phyloP scores from a whole-genome alignment of 2,888 invertebrate genomes.

The Orchestes rusci region DNA sequence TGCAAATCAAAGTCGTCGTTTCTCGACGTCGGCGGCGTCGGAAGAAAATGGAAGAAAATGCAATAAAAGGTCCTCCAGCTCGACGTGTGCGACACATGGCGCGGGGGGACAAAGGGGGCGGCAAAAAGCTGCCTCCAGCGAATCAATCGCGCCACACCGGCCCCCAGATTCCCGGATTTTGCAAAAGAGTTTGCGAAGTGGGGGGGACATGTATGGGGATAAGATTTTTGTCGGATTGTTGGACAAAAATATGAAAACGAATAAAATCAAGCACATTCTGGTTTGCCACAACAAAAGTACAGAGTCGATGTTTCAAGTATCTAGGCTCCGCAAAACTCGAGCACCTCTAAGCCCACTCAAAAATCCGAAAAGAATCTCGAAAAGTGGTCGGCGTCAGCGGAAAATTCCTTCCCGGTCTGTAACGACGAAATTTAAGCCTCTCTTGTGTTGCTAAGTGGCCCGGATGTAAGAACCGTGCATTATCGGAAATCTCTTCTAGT shows the following conservation, averaged over 20 bases:
- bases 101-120: slow-evolving; percentile 7
- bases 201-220: too few relatives aligned
- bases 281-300: slow-evolving; percentile 3
- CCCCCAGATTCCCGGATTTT: slow-evolving; percentile 22
- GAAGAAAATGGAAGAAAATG: slow-evolving; percentile 25
- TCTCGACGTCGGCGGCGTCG: slow-evolving; percentile 19
- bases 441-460: too few relatives aligned
- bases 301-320: neutral
- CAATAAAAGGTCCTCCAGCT: slow-evolving; percentile 21
- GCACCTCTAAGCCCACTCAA: too few relatives aligned
- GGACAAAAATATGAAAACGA: too few relatives aligned
- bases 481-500: too few relatives aligned
- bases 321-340: slow-evolving; percentile 2
- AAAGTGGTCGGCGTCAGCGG: too few relatives aligned
- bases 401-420: too few relatives aligned
- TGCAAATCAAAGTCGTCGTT: slow-evolving; percentile 25
- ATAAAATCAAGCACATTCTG: too few relatives aligned
- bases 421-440: too few relatives aligned
- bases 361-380: too few relatives aligned
- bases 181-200: slow-evolving; percentile 14
- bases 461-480: too few relatives aligned
- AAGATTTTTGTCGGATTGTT: too few relatives aligned
- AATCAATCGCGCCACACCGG: slow-evolving; percentile 21
- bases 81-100: slow-evolving; percentile 16
- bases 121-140: slow-evolving; percentile 14